A percentile compares a stretch with the other conserved stretches of the same genome.
These are phyloP conservation scores for Actinia equina DNA, from an alignment of 64 coral and sea anemone genomes.

Conservation along the genomic window DNA sequence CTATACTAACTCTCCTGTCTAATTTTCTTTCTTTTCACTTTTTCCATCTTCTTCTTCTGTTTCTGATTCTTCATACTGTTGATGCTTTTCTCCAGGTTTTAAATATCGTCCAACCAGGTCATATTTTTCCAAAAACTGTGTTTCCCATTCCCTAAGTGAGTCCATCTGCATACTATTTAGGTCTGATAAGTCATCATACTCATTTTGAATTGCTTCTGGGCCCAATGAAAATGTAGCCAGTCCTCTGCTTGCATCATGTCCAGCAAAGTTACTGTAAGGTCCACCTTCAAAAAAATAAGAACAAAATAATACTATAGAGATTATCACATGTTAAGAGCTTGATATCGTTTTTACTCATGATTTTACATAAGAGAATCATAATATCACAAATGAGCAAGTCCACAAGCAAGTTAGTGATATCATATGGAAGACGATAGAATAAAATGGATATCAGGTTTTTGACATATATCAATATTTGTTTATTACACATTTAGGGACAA, in stretches of 20 bases:
- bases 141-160: slow-evolving; percentile 87
- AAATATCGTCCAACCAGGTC: slow-evolving; percentile 85
- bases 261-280: slow-evolving; percentile 93
- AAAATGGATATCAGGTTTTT: no score
- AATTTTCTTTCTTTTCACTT: slow-evolving; percentile 57
- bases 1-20: slow-evolving; percentile 15
- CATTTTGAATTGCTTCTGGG: slow-evolving; percentile 83
- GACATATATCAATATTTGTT: no score
- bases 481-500: no score
- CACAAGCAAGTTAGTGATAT: no score
- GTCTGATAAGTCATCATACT: slow-evolving; percentile 94
- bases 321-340: no score
- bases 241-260: slow-evolving; percentile 97
- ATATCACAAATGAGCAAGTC: no score
- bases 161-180: slow-evolving; percentile 98
- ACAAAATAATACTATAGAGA: background rate
- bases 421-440: no score
- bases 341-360: no score
- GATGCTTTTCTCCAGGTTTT: slow-evolving; percentile 87
- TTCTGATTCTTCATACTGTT: slow-evolving; percentile 97
- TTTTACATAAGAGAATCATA: no score
- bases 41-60: slow-evolving; percentile 83
- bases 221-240: slow-evolving; percentile 91
- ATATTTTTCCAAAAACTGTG: slow-evolving; percentile 94
- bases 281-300: slow-evolving; percentile 66